A percentile compares a stretch with the other conserved stretches of the same genome.
phyloP scores from a whole-genome alignment of 2,797 vertebrate species.

The Esox lucius region DNA sequence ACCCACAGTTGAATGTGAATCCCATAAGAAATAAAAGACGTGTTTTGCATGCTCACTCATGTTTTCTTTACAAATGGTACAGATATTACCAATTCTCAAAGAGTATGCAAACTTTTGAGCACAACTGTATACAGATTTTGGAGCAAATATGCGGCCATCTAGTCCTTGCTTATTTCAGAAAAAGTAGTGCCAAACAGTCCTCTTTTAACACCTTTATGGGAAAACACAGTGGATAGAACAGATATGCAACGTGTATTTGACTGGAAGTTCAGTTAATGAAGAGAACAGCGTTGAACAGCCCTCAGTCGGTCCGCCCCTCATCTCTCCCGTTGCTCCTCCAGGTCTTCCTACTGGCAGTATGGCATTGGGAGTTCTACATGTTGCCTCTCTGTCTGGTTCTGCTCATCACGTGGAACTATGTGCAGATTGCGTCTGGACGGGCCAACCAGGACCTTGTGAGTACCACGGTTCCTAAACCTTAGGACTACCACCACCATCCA shows the following conservation, averaged over 20 bases:
- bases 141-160: too few relatives aligned
- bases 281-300: neutral
- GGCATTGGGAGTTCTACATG: slow-evolving; percentile 95
- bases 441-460: slow-evolving; percentile 84
- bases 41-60: too few relatives aligned
- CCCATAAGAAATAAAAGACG: too few relatives aligned
- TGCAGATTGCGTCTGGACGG: slow-evolving; percentile 75
- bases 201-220: too few relatives aligned
- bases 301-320: neutral
- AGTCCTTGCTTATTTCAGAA: too few relatives aligned
- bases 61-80: too few relatives aligned
- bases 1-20: too few relatives aligned
- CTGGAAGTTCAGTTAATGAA: slow-evolving; percentile 27
- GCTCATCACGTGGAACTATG: slow-evolving; percentile 88
- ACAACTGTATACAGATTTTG: too few relatives aligned
- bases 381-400: slow-evolving; percentile 86
- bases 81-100: too few relatives aligned
- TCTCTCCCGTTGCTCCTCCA: slow-evolving; percentile 47
- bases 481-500: neutral
- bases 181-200: too few relatives aligned
- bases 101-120: too few relatives aligned
- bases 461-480: slow-evolving; percentile 12
- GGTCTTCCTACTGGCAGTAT: slow-evolving; percentile 89
- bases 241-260: neutral
- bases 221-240: neutral